These are phyloP conservation scores for Xylota segnis DNA, from an alignment of 2,888 invertebrate genomes.

Conservation along the genomic window DNA sequence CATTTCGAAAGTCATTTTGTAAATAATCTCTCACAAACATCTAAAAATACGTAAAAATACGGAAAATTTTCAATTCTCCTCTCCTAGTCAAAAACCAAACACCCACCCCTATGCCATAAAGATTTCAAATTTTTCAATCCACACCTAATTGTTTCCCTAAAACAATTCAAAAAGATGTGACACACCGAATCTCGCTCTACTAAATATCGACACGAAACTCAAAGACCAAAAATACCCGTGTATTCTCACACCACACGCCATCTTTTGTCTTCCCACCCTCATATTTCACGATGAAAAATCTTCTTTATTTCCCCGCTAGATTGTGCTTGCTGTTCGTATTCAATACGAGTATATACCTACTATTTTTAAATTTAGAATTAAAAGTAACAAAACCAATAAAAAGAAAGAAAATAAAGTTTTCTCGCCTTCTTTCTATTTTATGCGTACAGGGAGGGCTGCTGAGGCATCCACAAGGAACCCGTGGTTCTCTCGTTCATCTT, in stretches of 20 bases:
- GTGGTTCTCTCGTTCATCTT: not conserved
- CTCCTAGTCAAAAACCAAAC: conserved; percentile 39
- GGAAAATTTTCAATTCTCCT: conserved; percentile 4
- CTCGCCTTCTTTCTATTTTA: conserved; percentile 2
- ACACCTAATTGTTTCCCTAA: conserved; percentile 64
- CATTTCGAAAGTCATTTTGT: not conserved
- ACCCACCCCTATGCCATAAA: conserved; percentile 51
- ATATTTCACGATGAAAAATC: conserved; percentile 32
- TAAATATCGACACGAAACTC: conserved; percentile 4
- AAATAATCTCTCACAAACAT: conserved; percentile 47
- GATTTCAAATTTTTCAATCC: conserved; percentile 47
- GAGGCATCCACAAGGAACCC: conserved; percentile 36
- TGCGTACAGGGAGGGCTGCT: conserved; percentile 7
- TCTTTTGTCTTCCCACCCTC: conserved; percentile 72
- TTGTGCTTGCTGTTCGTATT: conserved; percentile 12
- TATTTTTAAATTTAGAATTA: conserved; percentile 60
- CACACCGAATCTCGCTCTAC: conserved; percentile 21
- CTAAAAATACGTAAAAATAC: conserved; percentile 63
- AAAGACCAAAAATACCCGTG: not conserved
- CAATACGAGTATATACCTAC: not conserved
- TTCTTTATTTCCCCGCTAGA: conserved; percentile 3
- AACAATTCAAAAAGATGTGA: conserved; percentile 42
- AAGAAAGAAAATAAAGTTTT: not conserved
- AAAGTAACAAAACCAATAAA: conserved; percentile 34
- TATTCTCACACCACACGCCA: conserved; percentile 6